A percentile compares a stretch with the other conserved stretches of the same genome.
phyloP scores from a whole-genome alignment of 2,113 vertebrate genomes.

The Xiphias gladius region DNA sequence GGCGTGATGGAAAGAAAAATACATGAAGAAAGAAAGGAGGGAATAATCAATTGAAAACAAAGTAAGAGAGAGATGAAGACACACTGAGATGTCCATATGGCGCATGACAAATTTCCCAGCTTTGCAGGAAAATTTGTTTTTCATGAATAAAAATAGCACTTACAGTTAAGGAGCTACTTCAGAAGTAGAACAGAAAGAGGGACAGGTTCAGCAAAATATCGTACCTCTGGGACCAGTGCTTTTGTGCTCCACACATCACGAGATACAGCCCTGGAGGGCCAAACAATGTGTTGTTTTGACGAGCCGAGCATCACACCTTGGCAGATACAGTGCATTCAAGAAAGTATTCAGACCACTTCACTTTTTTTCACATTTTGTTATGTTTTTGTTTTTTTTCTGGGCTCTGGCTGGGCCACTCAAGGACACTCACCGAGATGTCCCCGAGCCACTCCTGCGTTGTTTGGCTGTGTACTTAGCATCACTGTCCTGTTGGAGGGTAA shows the following conservation, averaged over 20 bases:
- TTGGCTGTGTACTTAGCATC: no score
- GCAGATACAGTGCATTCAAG: background rate
- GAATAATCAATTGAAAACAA: background rate
- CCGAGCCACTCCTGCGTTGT: no score
- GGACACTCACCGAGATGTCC: no score
- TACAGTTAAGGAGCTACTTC: background rate
- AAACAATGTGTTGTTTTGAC: background rate
- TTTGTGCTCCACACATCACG: background rate
- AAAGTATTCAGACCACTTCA: no score
- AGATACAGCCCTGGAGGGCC: background rate
- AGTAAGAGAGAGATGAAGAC: background rate
- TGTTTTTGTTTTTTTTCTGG: no score
- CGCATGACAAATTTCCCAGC: constrained; percentile 1
- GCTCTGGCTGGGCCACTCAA: no score
- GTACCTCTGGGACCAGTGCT: background rate
- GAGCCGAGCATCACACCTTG: background rate
- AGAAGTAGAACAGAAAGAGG: background rate
- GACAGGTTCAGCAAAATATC: background rate
- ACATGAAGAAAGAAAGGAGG: background rate
- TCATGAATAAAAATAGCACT: constrained; percentile 23
- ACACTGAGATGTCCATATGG: background rate
- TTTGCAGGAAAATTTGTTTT: constrained; percentile 3
- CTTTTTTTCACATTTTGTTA: no score
- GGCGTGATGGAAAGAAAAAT: background rate
- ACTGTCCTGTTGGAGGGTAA: no score